Evolutionary conservation across 2,888 invertebrate genomes (phyloP).

Genomic region (Erebia epiphron): DNA sequence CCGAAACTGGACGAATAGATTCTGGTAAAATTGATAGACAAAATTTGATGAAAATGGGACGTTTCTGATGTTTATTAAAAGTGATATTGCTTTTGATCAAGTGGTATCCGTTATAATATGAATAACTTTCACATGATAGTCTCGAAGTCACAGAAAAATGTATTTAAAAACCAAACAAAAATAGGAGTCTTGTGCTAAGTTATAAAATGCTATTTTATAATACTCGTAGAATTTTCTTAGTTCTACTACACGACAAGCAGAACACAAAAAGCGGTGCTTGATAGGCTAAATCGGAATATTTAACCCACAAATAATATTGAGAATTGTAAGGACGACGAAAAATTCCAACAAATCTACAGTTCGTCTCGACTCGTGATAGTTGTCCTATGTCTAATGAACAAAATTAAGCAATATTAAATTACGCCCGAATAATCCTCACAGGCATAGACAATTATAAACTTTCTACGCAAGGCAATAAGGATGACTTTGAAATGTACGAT

Average conservation of each 20-base stretch:
- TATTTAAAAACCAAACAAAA: too few relatives aligned
- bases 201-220: too few relatives aligned
- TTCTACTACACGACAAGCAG: too few relatives aligned
- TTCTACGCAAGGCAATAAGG: constrained; percentile 6
- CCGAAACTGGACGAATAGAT: not conserved
- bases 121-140: not conserved
- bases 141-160: too few relatives aligned
- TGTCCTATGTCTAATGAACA: constrained; percentile 34
- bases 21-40: constrained; percentile 5
- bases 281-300: not conserved
- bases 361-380: constrained; percentile 22
- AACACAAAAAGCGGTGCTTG: too few relatives aligned
- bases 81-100: not conserved
- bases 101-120: not conserved
- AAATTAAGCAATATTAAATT: constrained; percentile 33
- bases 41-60: not conserved
- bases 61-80: too few relatives aligned
- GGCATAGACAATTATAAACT: constrained; percentile 8
- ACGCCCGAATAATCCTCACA: not conserved
- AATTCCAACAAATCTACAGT: constrained; percentile 15
- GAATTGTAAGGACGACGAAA: constrained; percentile 2
- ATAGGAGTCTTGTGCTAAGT: too few relatives aligned
- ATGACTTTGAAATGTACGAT: constrained; percentile 19
- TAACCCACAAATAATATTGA: not conserved
- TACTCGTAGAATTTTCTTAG: too few relatives aligned